Evolutionary conservation across 2,797 vertebrate species (phyloP).

Genomic region (Euthynnus affinis): DNA sequence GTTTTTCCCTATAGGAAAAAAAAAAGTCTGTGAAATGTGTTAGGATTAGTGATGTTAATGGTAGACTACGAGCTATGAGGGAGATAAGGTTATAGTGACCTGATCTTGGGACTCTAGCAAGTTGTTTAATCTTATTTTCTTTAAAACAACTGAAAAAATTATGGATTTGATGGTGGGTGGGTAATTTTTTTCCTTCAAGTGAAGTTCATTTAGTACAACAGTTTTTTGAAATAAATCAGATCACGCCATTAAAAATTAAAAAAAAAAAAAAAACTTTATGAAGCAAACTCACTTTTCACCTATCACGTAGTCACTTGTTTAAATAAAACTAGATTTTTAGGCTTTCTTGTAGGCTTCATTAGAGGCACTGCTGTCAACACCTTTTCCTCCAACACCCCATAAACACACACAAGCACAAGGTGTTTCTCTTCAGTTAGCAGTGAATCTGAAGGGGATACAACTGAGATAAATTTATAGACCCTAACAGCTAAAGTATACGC

Average conservation of each 20-base stretch:
- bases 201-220: neutral
- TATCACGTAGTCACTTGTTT: neutral
- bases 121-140: conserved; percentile 41
- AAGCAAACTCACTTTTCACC: neutral
- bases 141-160: conserved; percentile 28
- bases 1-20: conserved; percentile 51
- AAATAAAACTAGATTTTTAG: neutral
- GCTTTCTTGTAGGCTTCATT: conserved; percentile 8
- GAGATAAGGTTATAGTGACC: conserved; percentile 44
- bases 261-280: conserved; percentile 14
- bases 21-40: conserved; percentile 66
- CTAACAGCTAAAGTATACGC: neutral
- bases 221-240: conserved; percentile 21
- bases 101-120: conserved; percentile 30
- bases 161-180: neutral
- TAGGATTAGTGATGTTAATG: conserved; percentile 67
- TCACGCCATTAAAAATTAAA: neutral
- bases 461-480: neutral
- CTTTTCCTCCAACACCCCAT: conserved; percentile 31
- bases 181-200: conserved; percentile 2
- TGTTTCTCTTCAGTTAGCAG: conserved; percentile 19
- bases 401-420: conserved; percentile 4
- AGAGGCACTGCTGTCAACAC: conserved; percentile 7
- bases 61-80: conserved; percentile 36
- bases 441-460: conserved; percentile 8